Evolutionary conservation across 2,888 invertebrate species (phyloP).

Genomic region (Dryomyza anilis): DNA sequence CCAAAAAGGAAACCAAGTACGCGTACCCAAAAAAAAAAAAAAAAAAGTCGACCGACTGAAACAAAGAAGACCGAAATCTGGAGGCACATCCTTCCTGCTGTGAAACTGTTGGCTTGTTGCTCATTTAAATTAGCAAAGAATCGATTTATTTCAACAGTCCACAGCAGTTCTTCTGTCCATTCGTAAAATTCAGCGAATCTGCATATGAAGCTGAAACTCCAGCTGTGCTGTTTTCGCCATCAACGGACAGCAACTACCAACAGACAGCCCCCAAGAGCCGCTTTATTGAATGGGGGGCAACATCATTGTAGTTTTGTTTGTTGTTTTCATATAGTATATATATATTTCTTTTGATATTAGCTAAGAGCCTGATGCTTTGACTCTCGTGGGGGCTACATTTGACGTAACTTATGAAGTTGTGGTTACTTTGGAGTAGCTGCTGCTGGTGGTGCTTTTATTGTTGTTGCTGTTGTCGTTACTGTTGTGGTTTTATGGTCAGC

Average conservation of each 20-base stretch:
- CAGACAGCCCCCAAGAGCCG: not conserved
- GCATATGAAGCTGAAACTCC: slow-evolving; percentile 12
- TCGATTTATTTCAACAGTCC: slow-evolving; percentile 33
- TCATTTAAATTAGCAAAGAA: slow-evolving; percentile 52
- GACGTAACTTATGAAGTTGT: slow-evolving; percentile 10
- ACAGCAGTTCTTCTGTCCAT: not conserved
- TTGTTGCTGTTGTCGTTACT: not conserved
- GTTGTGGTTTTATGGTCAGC: not conserved
- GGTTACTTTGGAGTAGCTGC: not conserved
- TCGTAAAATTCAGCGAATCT: not conserved
- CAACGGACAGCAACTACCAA: not conserved
- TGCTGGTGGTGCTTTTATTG: slow-evolving; percentile 2
- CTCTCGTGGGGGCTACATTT: not conserved
- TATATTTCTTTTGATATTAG: too few species aligned
- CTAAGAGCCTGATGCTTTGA: too few species aligned
- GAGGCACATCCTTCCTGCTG: slow-evolving; percentile 12
- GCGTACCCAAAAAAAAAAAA: too few species aligned
- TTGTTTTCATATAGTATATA: too few species aligned
- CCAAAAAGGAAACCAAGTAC: too few species aligned
- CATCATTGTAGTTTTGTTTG: slow-evolving; percentile 1
- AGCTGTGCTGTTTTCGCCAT: not conserved
- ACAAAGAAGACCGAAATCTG: not conserved
- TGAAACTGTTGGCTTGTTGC: slow-evolving; percentile 37
- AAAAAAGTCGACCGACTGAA: not conserved
- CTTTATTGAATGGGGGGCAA: slow-evolving; percentile 15